Evolutionary conservation across 2,888 invertebrate genomes (phyloP).

Genomic region (Watsonalla cultraria): DNA sequence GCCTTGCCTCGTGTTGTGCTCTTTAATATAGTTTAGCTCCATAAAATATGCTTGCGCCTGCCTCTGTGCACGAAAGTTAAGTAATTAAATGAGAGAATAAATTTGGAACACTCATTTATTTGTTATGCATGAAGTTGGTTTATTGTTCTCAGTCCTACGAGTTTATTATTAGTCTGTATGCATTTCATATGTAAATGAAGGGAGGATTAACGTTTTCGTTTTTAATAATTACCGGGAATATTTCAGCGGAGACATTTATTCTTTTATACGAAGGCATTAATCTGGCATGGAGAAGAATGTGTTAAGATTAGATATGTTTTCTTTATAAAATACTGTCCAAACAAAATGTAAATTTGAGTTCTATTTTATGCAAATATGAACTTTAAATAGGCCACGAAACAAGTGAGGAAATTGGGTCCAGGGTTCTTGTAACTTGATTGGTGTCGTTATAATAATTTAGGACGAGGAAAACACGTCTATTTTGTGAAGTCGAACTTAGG

Average conservation of each 20-base stretch:
- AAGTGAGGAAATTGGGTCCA: neutral
- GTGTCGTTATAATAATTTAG: neutral
- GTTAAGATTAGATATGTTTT: too few relatives aligned
- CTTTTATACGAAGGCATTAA: too few relatives aligned
- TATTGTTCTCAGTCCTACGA: constrained; percentile 8
- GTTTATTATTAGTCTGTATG: constrained; percentile 5
- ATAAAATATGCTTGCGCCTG: constrained; percentile 15
- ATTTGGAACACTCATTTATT: constrained; percentile 16
- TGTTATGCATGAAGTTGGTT: constrained; percentile 12
- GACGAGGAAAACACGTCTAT: neutral
- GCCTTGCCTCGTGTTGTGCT: constrained; percentile 24
- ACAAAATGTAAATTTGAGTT: too few relatives aligned
- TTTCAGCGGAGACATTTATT: too few relatives aligned
- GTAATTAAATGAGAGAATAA: constrained; percentile 21
- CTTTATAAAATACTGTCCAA: too few relatives aligned
- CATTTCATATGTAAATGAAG: too few relatives aligned
- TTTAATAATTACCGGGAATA: too few relatives aligned
- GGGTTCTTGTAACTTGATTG: neutral
- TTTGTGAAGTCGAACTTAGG: too few relatives aligned
- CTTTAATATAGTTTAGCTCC: constrained; percentile 13
- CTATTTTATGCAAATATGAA: too few relatives aligned
- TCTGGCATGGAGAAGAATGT: too few relatives aligned
- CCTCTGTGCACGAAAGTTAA: constrained; percentile 12
- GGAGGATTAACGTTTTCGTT: too few relatives aligned
- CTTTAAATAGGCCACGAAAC: constrained; percentile 3